Evolutionary conservation across 2,888 invertebrate species (phyloP).

Genomic region (Habroteleia sp.): DNA sequence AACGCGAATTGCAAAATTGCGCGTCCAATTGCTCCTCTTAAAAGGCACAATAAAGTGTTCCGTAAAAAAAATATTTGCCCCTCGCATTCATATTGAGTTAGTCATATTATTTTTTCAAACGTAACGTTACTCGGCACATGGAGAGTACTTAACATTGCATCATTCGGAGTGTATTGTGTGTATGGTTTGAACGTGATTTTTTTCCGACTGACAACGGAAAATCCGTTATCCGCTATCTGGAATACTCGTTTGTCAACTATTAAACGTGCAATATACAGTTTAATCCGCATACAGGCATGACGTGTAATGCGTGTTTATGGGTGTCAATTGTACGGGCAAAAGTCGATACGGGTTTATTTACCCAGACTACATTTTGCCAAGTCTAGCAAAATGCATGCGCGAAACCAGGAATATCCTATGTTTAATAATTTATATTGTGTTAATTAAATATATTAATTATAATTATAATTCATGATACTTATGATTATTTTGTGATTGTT

Average conservation of each 20-base stretch:
- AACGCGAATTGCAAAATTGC: background rate
- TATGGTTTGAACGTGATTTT: slow-evolving; percentile 21
- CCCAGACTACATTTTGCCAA: no score
- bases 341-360: slow-evolving; percentile 36
- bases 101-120: slow-evolving; percentile 23
- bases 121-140: slow-evolving; percentile 11
- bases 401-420: no score
- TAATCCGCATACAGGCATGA: slow-evolving; percentile 43
- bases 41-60: slow-evolving; percentile 14
- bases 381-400: no score
- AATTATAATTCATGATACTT: no score
- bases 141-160: slow-evolving; percentile 22
- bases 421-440: no score
- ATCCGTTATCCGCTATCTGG: slow-evolving; percentile 53
- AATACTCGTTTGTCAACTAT: slow-evolving; percentile 60
- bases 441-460: no score
- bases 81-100: slow-evolving; percentile 31
- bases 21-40: slow-evolving; percentile 1
- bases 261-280: slow-evolving; percentile 44
- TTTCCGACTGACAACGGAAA: slow-evolving; percentile 21
- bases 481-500: no score
- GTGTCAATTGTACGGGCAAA: slow-evolving; percentile 32
- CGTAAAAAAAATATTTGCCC: slow-evolving; percentile 14
- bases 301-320: slow-evolving; percentile 51
- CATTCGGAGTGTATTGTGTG: slow-evolving; percentile 24